Evolutionary conservation across 2,888 invertebrate genomes (phyloP), one percentile per base, ranked within the genome.

Genomic region (Drosophila formosana): DNA sequence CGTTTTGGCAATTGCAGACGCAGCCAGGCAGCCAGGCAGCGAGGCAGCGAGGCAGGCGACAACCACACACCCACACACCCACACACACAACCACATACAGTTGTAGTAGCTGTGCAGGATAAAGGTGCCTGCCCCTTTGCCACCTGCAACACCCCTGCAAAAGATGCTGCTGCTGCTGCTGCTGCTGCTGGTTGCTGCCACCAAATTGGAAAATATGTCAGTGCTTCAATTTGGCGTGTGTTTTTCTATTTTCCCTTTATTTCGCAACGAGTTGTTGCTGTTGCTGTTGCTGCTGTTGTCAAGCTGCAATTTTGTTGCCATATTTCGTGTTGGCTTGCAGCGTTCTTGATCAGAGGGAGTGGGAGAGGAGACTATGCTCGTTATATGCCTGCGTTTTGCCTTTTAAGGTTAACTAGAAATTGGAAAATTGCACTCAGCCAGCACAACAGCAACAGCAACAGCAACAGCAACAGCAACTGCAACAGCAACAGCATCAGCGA

Each of bases 171-270:
- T 49, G n/a, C n/a, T 39, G 37, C 26, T n/a, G 43, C 55, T 64
- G 73, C 72, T 39, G n/a, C n/a, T 39, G 37, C 26, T 43, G 32
- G 34, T 9, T 49, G 43, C 51, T 64, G 73, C 73, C 64, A 65
- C 68, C 78, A 86, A 88, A 85, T 85, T 88, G 86, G 80, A 86
- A 88, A 85, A 85, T 86, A 85, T 85, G 84, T 86, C 83, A 82
- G 72, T 75, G 83, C 83, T 76, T 75, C 72, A 70, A 80, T 76
- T 73, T 79, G 64, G 66, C 70, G 69, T 73, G 63, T 71, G 67
- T 65, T 78, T 74, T 75, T 41, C 45, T 39, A 23, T 41, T 37
- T 37, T 55, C 23, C 13, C 41, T 8, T 52, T 28, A n/a, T 55
- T 55, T 30, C 11, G 47, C 37, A 32, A 3, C 13, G 30, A 43